Conservation (phyloP, 64 coral and sea anemone species). For the Actinia tenebrosa region DNA sequence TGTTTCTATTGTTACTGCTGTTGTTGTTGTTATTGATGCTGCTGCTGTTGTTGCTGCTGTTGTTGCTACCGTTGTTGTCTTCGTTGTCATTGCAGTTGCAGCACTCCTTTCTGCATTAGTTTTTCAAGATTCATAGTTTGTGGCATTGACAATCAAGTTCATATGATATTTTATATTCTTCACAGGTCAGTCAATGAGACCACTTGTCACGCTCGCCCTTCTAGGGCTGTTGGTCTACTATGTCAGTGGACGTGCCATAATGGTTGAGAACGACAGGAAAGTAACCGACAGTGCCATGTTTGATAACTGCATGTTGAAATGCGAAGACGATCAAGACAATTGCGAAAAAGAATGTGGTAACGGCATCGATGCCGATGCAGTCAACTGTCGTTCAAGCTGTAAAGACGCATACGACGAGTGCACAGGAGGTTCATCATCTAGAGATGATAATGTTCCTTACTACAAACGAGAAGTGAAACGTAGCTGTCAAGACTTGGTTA, state of each 20-base stretch:
- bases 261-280: neutral
- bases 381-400: neutral
- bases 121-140: neutral
- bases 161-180: neutral
- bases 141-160: neutral
- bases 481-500: neutral
- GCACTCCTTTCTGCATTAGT: too few relatives aligned
- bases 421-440: neutral
- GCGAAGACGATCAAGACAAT: neutral
- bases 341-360: neutral
- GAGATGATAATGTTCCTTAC: neutral
- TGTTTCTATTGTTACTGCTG: too few relatives aligned
- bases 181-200: neutral
- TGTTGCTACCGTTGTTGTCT: too few relatives aligned
- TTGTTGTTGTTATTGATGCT: too few relatives aligned
- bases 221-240: neutral
- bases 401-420: too few relatives aligned
- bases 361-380: neutral
- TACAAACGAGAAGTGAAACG: neutral
- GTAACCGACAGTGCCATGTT: neutral
- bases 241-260: neutral
- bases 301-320: neutral
- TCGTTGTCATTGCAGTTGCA: too few relatives aligned
- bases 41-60: too few relatives aligned
- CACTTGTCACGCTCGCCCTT: neutral